phyloP scores from a whole-genome alignment of 2,888 invertebrate genomes.

The Sesia apiformis region DNA sequence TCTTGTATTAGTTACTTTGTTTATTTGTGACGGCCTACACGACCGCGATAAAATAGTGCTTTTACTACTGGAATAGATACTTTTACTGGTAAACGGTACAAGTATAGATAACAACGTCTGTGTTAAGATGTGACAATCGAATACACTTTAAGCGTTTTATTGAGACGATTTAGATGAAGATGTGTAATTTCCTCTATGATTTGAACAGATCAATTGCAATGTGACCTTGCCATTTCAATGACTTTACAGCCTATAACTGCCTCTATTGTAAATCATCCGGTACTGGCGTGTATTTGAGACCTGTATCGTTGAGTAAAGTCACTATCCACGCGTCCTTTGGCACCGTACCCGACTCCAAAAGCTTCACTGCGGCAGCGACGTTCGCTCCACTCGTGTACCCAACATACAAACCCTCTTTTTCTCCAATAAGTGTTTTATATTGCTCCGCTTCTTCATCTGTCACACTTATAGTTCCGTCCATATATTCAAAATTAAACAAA shows the following conservation, averaged over 20 bases:
- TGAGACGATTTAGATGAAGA: no score
- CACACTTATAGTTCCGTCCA: conserved; percentile 53
- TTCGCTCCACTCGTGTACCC: conserved; percentile 65
- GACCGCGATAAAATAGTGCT: no score
- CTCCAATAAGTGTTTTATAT: conserved; percentile 47
- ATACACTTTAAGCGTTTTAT: no score
- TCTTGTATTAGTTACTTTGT: no score
- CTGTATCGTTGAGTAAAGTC: conserved; percentile 50
- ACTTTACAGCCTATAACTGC: neutral
- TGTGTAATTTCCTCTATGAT: no score
- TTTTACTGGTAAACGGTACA: no score
- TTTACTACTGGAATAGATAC: no score
- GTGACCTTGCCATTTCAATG: no score
- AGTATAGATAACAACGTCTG: no score
- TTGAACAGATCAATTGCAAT: no score
- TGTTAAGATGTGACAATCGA: no score
- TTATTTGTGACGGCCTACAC: no score
- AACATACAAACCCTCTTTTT: conserved; percentile 57
- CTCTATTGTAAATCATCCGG: conserved; percentile 21
- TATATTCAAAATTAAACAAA: conserved; percentile 46
- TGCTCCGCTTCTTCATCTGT: conserved; percentile 51
- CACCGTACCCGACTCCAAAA: conserved; percentile 47
- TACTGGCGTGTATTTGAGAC: conserved; percentile 57
- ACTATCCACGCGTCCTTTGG: conserved; percentile 58
- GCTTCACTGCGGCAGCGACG: conserved; percentile 55